Base-by-base conservation (phyloP, 2,113 vertebrate genomes). In the Scolopax mira region DNA sequence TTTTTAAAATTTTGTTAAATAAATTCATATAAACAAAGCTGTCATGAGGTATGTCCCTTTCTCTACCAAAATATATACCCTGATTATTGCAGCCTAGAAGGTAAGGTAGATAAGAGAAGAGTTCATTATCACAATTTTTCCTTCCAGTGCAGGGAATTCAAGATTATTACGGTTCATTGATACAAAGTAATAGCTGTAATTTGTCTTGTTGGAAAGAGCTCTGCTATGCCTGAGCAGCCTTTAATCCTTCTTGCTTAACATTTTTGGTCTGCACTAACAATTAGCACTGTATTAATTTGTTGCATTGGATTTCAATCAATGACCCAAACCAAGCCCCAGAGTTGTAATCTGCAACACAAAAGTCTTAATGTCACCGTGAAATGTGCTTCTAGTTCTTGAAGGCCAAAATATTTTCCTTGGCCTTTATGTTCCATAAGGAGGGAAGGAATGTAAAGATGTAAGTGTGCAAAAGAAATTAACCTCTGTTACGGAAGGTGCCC, bases 111-210 rank as follows among this genome's bases (percentile, higher is more conserved):
- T 84, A 78, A 74, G 31, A 54, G 48, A 94, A 73, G 55, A 79
- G 55, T 65, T 69, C 28, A 42, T 93, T 88, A 84, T 70, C 80
- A 79, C 85, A 80, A 61, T 33, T 88, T 87, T 78, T 86, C 55
- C 37, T 70, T 44, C 58, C 33, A 78, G 60, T 42, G 78, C 66
- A 83, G 57, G 49, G 52, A 73, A 89, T n/a, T 69, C 55, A 73
- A 66, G 85, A 67, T 85, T 85, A 86, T 72, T 92, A 57, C 65
- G 84, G 55, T 90, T 93, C 82, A 86, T 72, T 93, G 85, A 44
- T 85, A 64, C 18, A 80, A 91, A 95, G 73, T 92, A 97, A 58
- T 91, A 80, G 88, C 67, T 75, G 61, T 72, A 61, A 48, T 96
- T 94, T 66, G 65, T 96, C 72, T 89, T 74, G 22, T 51, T 84